Base-by-base conservation (phyloP, 92 coral and sea anemone species). In the Zoanthus sansibaricus region DNA sequence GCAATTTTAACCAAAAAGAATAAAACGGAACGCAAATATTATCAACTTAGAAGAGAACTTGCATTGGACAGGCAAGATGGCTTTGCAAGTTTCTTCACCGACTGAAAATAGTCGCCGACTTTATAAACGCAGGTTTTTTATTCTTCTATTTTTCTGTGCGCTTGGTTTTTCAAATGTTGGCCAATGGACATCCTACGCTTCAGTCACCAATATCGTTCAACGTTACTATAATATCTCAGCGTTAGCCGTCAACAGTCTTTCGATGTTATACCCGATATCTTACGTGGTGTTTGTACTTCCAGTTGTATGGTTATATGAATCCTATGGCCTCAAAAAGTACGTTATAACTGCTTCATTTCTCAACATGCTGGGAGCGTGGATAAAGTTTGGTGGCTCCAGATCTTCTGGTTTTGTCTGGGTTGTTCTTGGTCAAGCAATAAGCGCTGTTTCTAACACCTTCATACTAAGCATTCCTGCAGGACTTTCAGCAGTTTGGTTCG, bases 401-500 rank as follows among this genome's bases (percentile, higher is more conserved):
- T 70, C 86, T 6, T 89, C 90, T 56, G 94, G 90, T 9, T 93
- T 90, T 59, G 73, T 78, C 48, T 85, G 90, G 87, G 76, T 91
- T 17, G 85, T 93, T 56, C 89, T 89, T 45, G 96, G 96, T 5
- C 96, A 93, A 59, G 91, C 87, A 9, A 82, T 91, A 16, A 88
- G 90, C 13, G 93, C 94, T 11, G 86, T 93, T 0, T 94, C 92
- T 3, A 91, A 82, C 77, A 91, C 94, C 31, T 93, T 93, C 83
- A 82, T 93, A 31, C 79, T 93, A 25, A 88, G 89, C 12, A 88
- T 91, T n/a, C 96, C 96, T 20, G 87, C 94, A 30, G 83, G 91
- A 21, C 15, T 91, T 5, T 92, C 96, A 31, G 94, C 96, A 9
- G 90, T 88, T 67, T 93, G 96, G 94, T 93, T 93, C 76, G 92